Percentiles rank a stretch among this genome's conserved stretches.
phyloP scores from a whole-genome alignment of 2,888 invertebrate species.

The Melinopterus prodromus region DNA sequence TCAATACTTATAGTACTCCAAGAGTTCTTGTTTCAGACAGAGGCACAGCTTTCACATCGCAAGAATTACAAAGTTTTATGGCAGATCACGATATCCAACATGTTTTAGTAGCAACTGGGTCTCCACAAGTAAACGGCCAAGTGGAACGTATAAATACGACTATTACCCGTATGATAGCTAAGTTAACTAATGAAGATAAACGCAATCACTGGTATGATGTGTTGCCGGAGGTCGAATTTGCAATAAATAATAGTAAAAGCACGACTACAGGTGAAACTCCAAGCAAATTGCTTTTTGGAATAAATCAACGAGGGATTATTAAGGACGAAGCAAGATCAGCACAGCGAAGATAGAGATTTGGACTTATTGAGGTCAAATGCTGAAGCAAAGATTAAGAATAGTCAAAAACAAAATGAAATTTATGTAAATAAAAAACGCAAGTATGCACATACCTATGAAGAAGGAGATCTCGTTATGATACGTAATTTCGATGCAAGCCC shows the following conservation, averaged over 20 bases:
- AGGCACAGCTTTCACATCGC: constrained; percentile 21
- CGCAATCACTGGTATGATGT: constrained; percentile 41
- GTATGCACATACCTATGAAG: neutral
- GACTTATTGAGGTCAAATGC: too few species aligned
- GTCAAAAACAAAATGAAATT: neutral
- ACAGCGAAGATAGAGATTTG: too few species aligned
- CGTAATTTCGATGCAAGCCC: constrained; percentile 6
- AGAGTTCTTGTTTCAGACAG: constrained; percentile 16
- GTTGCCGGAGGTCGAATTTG: constrained; percentile 38
- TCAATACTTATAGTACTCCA: constrained; percentile 16
- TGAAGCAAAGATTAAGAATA: too few species aligned
- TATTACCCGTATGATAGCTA: constrained; percentile 10
- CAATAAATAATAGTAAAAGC: constrained; percentile 47
- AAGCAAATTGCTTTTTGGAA: constrained; percentile 48
- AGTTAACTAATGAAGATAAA: constrained; percentile 11
- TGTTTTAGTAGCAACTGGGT: constrained; percentile 24
- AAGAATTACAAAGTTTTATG: constrained; percentile 16
- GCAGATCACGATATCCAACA: constrained; percentile 15
- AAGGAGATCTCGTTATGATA: constrained; percentile 12
- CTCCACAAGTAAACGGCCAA: constrained; percentile 20
- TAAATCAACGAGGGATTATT: constrained; percentile 45
- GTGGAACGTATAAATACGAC: constrained; percentile 14
- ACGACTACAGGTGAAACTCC: constrained; percentile 48
- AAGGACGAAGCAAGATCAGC: constrained; percentile 20
- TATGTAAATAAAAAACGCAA: constrained; percentile 17